Evolutionary conservation across 2,888 invertebrate genomes (phyloP).

Genomic region (Augiades crinisus): DNA sequence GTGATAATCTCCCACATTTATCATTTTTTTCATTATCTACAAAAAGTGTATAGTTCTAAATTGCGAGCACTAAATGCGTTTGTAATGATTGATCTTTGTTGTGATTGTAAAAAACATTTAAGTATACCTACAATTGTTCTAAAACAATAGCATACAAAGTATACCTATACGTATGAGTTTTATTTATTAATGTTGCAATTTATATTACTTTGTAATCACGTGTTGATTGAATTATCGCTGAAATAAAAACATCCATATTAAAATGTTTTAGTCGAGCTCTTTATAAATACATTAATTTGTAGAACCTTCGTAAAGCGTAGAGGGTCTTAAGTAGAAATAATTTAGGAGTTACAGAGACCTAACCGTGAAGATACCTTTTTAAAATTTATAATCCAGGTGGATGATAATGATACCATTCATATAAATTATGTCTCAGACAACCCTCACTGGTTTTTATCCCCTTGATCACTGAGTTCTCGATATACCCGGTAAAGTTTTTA

Average conservation of each 20-base stretch:
- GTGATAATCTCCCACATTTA: slow-evolving; percentile 40
- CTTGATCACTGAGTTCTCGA: too few species aligned
- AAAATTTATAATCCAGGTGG: too few species aligned
- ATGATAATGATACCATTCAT: too few species aligned
- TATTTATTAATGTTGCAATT: not conserved
- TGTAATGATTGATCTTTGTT: slow-evolving; percentile 11
- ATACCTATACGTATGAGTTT: not conserved
- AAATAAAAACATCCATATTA: too few species aligned
- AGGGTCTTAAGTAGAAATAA: not conserved
- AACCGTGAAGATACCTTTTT: too few species aligned
- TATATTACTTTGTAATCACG: not conserved
- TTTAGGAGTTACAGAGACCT: too few species aligned
- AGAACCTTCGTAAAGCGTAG: not conserved
- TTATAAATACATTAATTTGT: too few species aligned
- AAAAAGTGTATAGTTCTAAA: slow-evolving; percentile 7
- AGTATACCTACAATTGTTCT: not conserved
- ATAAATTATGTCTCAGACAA: too few species aligned
- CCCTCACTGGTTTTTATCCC: too few species aligned
- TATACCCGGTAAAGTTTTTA: too few species aligned
- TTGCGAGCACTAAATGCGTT: not conserved
- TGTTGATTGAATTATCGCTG: not conserved
- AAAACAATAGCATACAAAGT: not conserved
- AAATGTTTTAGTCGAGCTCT: too few species aligned
- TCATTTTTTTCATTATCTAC: slow-evolving; percentile 32
- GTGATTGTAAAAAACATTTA: not conserved